phyloP scores from a whole-genome alignment of 2,797 vertebrate species.

The Takifugu ocellatus region DNA sequence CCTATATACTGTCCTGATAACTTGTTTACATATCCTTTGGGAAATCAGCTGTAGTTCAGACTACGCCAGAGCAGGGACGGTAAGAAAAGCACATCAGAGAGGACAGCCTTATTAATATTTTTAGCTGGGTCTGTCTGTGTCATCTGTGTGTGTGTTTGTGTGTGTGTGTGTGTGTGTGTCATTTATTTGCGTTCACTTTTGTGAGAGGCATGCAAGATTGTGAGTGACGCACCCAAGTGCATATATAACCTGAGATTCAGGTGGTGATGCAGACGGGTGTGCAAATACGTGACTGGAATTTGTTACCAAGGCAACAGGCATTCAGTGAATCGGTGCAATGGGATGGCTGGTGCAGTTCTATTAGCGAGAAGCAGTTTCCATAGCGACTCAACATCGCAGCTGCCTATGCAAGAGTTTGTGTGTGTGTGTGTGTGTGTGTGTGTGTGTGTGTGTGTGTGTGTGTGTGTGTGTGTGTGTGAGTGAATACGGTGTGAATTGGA shows the following conservation, averaged over 20 bases:
- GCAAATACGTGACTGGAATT: constrained; percentile 82
- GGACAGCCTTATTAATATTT: constrained; percentile 33
- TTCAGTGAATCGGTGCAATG: constrained; percentile 78
- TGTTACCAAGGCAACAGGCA: constrained; percentile 82
- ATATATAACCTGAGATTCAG: constrained; percentile 81
- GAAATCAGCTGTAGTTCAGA: constrained; percentile 70
- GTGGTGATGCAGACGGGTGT: constrained; percentile 80
- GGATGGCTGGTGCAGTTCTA: constrained; percentile 82
- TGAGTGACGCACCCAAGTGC: constrained; percentile 69
- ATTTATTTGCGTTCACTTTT: not conserved
- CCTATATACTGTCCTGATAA: constrained; percentile 66
- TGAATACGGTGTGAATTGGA: constrained; percentile 60
- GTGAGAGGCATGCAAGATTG: constrained; percentile 15
- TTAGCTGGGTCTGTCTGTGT: constrained; percentile 39
- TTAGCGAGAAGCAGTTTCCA: constrained; percentile 83
- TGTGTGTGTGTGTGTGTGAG: constrained; percentile 36
- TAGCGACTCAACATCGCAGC: constrained; percentile 81
- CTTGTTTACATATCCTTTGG: constrained; percentile 73
- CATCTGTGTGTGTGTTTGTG: constrained; percentile 14
- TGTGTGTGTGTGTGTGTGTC: constrained; percentile 6
- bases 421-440: constrained; percentile 42
- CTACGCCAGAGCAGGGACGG: constrained; percentile 53
- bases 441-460: constrained; percentile 39
- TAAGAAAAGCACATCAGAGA: constrained; percentile 33
- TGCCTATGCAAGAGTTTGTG: constrained; percentile 71